Conservation (phyloP, 2,888 invertebrate genomes). For the Seira sanloemensis region DNA sequence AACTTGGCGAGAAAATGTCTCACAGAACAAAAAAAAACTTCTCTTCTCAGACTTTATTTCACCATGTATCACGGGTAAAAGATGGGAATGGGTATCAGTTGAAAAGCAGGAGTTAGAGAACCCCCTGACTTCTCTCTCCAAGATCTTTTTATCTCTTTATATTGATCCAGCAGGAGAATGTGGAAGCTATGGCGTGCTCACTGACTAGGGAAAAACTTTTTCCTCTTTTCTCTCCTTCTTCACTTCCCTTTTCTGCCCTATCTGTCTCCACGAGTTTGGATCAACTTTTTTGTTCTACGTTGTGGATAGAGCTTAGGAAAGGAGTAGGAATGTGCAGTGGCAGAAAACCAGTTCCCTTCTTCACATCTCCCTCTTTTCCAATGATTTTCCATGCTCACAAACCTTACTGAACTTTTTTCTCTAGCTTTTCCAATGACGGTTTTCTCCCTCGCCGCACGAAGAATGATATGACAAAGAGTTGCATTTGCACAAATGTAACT, state of each 20-base stretch:
- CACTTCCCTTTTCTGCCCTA: constrained; percentile 1
- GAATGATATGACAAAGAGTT: not conserved
- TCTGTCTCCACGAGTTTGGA: not conserved
- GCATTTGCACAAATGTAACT: not conserved
- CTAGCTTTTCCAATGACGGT: not conserved
- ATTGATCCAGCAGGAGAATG: constrained; percentile 25
- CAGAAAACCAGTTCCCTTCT: constrained; percentile 8
- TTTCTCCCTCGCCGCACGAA: not conserved
- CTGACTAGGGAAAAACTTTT: not conserved
- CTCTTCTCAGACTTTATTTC: not conserved
- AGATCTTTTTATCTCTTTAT: not conserved
- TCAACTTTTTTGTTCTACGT: constrained; percentile 23
- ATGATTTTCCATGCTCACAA: not conserved
- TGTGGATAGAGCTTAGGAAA: not conserved
- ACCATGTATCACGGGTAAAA: not conserved
- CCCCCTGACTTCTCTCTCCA: not conserved
- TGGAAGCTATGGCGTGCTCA: not conserved
- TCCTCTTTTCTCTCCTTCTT: constrained; percentile 18
- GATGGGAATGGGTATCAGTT: not conserved
- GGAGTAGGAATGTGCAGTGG: not conserved
- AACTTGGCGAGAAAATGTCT: not conserved
- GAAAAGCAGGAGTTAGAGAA: not conserved
- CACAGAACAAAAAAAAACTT: not conserved
- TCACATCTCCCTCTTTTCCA: not conserved
- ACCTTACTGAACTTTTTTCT: not conserved